A percentile compares a stretch with the other conserved stretches of the same genome.
These are phyloP conservation scores for Phyllotis vaccarum DNA, from an alignment of 2,797 vertebrate species.

Conservation along the genomic window DNA sequence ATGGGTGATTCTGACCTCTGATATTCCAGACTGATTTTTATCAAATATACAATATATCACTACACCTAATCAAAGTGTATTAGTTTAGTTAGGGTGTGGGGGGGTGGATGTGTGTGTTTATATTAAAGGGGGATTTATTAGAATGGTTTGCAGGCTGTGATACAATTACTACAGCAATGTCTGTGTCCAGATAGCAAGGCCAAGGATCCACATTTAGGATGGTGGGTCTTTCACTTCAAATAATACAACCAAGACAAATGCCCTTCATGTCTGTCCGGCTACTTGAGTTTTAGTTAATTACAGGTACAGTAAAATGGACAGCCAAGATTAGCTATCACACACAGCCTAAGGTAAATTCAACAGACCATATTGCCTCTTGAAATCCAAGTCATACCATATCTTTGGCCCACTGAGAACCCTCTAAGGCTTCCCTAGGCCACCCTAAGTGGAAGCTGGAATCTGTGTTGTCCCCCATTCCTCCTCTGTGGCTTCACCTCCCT, in stretches of 20 bases:
- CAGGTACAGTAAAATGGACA: not conserved
- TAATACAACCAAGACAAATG: not conserved
- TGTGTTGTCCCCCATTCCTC: not conserved
- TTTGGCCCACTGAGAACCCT: not conserved
- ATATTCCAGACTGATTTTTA: no score
- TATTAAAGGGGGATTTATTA: not conserved
- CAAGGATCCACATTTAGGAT: not conserved
- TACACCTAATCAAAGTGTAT: not conserved
- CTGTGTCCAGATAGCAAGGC: not conserved
- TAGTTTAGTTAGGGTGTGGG: no score
- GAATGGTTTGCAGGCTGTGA: not conserved
- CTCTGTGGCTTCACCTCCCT: not conserved
- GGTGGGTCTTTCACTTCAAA: not conserved
- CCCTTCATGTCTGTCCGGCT: not conserved
- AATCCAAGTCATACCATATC: not conserved
- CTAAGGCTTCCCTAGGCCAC: not conserved
- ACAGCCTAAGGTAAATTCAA: not conserved
- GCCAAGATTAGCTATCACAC: not conserved
- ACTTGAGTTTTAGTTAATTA: not conserved
- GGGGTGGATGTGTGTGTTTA: not conserved
- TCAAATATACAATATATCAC: no score
- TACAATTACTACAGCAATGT: not conserved
- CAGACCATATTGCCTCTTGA: not conserved
- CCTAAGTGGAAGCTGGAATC: not conserved
- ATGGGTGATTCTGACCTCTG: no score